phyloP scores from a whole-genome alignment of 2,113 vertebrate species.

The Panthera leo region DNA sequence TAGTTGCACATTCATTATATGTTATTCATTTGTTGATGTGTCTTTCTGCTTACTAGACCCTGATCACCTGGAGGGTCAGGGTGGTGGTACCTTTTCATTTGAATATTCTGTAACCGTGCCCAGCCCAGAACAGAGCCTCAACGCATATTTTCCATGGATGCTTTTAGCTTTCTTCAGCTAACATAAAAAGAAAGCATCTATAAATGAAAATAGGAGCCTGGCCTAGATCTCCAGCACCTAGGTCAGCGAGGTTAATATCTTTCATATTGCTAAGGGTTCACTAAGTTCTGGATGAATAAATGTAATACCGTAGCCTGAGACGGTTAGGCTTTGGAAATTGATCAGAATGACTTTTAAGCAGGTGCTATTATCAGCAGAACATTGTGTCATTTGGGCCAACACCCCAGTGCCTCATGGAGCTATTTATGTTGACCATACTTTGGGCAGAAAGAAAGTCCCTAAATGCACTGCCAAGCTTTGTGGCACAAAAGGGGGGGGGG shows the following conservation, averaged over 20 bases:
- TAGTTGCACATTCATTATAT: background rate
- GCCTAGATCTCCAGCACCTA: background rate
- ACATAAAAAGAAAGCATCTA: background rate
- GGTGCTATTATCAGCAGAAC: background rate
- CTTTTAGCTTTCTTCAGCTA: conserved; percentile 1
- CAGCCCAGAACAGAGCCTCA: background rate
- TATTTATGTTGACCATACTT: conserved; percentile 72
- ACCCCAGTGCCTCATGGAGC: conserved; percentile 56
- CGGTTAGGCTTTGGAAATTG: background rate
- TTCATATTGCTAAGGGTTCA: background rate
- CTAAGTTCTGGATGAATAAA: background rate
- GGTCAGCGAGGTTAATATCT: background rate
- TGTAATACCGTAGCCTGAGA: background rate
- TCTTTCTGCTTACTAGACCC: background rate
- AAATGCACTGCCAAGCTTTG: conserved; percentile 62
- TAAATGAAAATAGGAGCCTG: background rate
- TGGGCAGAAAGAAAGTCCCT: conserved; percentile 68
- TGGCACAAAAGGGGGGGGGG: background rate
- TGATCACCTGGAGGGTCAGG: background rate
- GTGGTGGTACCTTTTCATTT: background rate
- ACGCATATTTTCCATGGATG: background rate
- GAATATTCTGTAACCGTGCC: background rate
- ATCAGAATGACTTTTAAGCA: background rate
- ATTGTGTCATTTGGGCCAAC: background rate
- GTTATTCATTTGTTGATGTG: background rate